Conservation (phyloP, 2,797 vertebrate genomes). For the Champsocephalus esox region DNA sequence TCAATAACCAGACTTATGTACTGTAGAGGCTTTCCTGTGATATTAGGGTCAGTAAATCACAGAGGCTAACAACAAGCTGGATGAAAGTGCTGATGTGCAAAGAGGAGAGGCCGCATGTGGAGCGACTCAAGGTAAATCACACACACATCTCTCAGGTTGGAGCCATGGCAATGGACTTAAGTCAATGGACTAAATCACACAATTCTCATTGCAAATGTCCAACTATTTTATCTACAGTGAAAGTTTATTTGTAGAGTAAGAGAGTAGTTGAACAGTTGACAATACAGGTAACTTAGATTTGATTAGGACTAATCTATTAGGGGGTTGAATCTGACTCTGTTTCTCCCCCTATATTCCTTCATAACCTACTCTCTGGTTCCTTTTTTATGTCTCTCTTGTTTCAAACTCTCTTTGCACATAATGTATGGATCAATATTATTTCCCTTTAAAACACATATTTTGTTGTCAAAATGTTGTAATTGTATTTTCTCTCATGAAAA, state of each 20-base stretch:
- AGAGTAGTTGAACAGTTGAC: not conserved
- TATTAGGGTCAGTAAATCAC: slow-evolving; percentile 45
- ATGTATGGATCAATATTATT: not conserved
- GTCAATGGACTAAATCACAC: no score
- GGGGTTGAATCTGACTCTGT: not conserved
- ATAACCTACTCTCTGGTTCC: not conserved
- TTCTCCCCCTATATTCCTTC: not conserved
- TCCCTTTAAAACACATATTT: not conserved
- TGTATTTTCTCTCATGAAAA: not conserved
- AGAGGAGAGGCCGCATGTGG: not conserved
- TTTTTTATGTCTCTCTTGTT: not conserved
- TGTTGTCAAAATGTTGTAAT: not conserved
- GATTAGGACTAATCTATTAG: not conserved
- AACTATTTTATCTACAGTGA: not conserved
- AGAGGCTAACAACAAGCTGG: not conserved
- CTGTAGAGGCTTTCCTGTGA: slow-evolving; percentile 32
- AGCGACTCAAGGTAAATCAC: not conserved
- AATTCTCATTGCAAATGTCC: not conserved
- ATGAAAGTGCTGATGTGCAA: slow-evolving; percentile 12
- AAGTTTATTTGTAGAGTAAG: not conserved
- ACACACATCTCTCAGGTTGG: not conserved
- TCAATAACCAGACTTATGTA: slow-evolving; percentile 38
- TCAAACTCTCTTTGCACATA: not conserved
- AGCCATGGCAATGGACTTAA: not conserved
- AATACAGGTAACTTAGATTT: not conserved